A percentile compares a stretch with the other conserved stretches of the same genome.
Evolutionary conservation across 2,797 vertebrate genomes (phyloP).

Genomic region (Neosilurus hyrtlii): DNA sequence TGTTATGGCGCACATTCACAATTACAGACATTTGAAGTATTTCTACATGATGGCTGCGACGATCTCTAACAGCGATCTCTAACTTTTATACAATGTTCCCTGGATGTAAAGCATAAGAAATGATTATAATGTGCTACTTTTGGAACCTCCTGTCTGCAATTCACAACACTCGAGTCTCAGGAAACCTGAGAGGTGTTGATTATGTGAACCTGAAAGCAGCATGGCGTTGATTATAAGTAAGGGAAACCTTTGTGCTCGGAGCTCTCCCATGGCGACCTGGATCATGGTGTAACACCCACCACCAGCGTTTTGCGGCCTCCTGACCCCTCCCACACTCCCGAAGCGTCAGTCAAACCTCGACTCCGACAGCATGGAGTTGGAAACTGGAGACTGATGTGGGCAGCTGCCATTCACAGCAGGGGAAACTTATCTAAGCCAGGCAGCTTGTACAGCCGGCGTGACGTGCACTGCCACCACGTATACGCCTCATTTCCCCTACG

Average conservation of each 20-base stretch:
- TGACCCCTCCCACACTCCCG: constrained; percentile 65
- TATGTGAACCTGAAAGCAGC: constrained; percentile 29
- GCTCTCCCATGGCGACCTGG: constrained; percentile 43
- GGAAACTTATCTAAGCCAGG: constrained; percentile 59
- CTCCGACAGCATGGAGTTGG: constrained; percentile 55
- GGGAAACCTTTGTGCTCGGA: constrained; percentile 29
- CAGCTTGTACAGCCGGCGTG: constrained; percentile 65
- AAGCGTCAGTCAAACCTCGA: constrained; percentile 70
- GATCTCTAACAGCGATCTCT: neutral
- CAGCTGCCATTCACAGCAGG: constrained; percentile 39
- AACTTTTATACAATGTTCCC: neutral
- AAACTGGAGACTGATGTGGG: constrained; percentile 35
- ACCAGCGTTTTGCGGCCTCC: constrained; percentile 53
- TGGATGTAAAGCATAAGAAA: constrained; percentile 13
- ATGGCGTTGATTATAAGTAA: constrained; percentile 48
- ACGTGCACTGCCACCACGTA: constrained; percentile 50
- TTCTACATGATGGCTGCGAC: neutral
- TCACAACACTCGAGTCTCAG: constrained; percentile 35
- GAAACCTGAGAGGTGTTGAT: constrained; percentile 33
- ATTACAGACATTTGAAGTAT: neutral
- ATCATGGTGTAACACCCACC: constrained; percentile 56
- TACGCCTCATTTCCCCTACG: constrained; percentile 56
- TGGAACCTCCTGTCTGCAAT: constrained; percentile 40
- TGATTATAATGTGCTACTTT: constrained; percentile 41
- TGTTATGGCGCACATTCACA: neutral